A percentile compares a stretch with the other conserved stretches of the same genome.
Evolutionary conservation across 2,113 vertebrate genomes (phyloP).

Genomic region (Dissostichus mawsoni): DNA sequence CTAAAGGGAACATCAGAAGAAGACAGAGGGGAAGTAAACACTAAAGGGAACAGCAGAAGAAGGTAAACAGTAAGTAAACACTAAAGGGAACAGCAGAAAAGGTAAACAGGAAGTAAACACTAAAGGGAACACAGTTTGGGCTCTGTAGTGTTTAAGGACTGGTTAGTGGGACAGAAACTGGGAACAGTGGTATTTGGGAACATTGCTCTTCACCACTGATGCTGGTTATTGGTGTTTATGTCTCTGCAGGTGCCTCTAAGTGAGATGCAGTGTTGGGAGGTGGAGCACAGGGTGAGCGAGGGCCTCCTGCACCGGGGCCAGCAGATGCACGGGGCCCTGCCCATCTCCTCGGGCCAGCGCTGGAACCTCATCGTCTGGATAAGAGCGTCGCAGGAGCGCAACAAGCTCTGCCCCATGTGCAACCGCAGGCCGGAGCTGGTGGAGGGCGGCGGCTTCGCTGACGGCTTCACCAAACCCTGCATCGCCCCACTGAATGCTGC

Average conservation of each 20-base stretch:
- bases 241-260: constrained; percentile 84
- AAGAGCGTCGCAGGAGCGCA: constrained; percentile 88
- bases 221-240: neutral
- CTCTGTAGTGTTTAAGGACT: too few relatives aligned
- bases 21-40: too few relatives aligned
- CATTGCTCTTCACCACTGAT: too few relatives aligned
- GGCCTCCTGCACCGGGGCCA: constrained; percentile 93
- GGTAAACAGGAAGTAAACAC: too few relatives aligned
- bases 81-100: too few relatives aligned
- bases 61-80: too few relatives aligned
- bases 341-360: constrained; percentile 89
- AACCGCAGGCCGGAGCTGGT: constrained; percentile 83
- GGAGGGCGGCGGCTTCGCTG: constrained; percentile 87
- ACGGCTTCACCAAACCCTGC: constrained; percentile 87
- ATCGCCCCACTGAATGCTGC: rapidly evolving
- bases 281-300: constrained; percentile 83
- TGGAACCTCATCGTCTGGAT: constrained; percentile 98
- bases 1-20: too few relatives aligned
- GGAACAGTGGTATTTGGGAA: too few relatives aligned
- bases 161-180: too few relatives aligned
- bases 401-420: constrained; percentile 95
- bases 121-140: too few relatives aligned
- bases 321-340: constrained; percentile 93
- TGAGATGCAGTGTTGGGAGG: constrained; percentile 85
- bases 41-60: too few relatives aligned